phyloP scores from a whole-genome alignment of 2,888 invertebrate genomes.

The Patella depressa region DNA sequence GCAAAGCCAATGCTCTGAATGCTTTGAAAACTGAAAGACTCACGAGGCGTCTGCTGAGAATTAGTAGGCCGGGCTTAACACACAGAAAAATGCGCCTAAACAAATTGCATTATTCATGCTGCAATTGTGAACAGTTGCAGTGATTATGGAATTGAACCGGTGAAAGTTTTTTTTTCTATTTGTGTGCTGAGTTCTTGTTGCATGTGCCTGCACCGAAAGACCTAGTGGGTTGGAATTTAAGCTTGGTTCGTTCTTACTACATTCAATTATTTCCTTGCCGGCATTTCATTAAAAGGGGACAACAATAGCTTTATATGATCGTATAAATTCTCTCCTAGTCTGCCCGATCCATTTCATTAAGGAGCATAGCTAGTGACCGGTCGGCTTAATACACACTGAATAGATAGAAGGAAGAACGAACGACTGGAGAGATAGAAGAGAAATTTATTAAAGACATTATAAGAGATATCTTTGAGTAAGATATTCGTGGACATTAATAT shows the following conservation, averaged over 20 bases:
- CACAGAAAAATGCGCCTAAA: neutral
- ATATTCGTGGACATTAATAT: neutral
- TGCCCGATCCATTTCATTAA: too few species aligned
- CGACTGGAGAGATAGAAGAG: too few species aligned
- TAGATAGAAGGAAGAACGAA: too few species aligned
- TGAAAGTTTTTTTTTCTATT: neutral
- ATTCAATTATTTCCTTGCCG: neutral
- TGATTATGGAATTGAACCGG: neutral
- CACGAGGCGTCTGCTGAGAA: neutral
- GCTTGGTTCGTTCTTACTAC: neutral
- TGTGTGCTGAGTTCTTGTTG: neutral
- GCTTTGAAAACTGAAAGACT: neutral
- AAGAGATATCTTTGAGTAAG: neutral
- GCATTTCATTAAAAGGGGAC: too few species aligned
- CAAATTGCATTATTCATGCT: conserved; percentile 8
- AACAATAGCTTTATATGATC: too few species aligned
- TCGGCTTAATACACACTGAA: too few species aligned
- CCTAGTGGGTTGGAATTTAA: conserved; percentile 7
- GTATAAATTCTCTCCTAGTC: too few species aligned
- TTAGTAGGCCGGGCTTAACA: neutral
- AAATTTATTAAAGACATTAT: neutral
- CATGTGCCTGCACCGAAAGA: neutral
- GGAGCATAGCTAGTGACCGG: too few species aligned
- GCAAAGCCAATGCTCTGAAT: too few species aligned
- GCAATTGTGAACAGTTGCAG: neutral